Conservation (phyloP, 2,797 vertebrate species). For the Hyperoplus lanceolatus region DNA sequence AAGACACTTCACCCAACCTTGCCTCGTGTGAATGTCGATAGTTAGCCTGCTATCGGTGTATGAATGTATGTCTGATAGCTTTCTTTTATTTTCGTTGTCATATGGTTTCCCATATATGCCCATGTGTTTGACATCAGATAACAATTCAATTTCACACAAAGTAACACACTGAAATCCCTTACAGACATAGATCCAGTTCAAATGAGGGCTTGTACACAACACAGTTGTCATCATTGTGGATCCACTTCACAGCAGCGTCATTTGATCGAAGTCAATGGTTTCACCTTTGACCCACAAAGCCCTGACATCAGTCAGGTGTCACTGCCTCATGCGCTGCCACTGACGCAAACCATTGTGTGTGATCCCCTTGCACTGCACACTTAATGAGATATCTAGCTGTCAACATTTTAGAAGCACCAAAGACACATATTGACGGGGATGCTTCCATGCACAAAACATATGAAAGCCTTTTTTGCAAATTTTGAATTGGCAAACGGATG, state of each 20-base stretch:
- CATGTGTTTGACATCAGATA: not conserved
- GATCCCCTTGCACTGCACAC: not conserved
- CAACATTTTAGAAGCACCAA: not conserved
- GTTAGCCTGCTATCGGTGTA: too few species aligned
- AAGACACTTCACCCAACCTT: too few species aligned
- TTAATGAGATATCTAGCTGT: not conserved
- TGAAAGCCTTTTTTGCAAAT: too few species aligned
- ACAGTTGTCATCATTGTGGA: not conserved
- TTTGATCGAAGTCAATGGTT: not conserved
- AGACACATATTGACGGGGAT: not conserved
- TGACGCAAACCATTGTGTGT: not conserved
- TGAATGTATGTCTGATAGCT: not conserved
- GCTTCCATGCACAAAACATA: too few species aligned
- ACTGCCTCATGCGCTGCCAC: not conserved
- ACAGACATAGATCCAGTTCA: not conserved
- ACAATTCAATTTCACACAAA: not conserved
- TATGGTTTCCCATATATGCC: not conserved
- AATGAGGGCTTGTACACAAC: not conserved
- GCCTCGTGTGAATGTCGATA: too few species aligned
- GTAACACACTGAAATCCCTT: not conserved
- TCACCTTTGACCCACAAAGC: not conserved
- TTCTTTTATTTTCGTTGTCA: not conserved
- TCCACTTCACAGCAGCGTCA: not conserved
- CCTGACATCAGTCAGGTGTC: not conserved
- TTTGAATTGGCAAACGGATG: too few species aligned